phyloP scores from a whole-genome alignment of 2,113 vertebrate genomes.

The Stigmatopora argus region DNA sequence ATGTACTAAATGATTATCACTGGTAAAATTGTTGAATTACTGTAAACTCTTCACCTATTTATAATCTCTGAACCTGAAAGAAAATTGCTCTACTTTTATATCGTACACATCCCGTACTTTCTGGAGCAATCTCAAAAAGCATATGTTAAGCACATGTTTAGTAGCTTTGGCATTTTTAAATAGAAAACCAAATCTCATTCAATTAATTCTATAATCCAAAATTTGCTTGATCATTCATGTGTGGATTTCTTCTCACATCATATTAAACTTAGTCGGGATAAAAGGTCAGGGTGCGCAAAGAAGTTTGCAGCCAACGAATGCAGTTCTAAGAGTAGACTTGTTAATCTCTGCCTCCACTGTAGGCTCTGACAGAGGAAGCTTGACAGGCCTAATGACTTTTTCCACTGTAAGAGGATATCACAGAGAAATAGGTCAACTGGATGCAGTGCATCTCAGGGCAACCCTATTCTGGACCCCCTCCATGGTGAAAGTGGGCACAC shows the following conservation, averaged over 20 bases:
- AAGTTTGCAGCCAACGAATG: conserved; percentile 2
- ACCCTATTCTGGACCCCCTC: conserved; percentile 11
- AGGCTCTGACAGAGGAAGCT: conserved; percentile 36
- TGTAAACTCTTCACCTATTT: neutral
- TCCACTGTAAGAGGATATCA: conserved; percentile 48
- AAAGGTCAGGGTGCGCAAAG: neutral
- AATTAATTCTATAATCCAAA: neutral
- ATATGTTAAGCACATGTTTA: neutral
- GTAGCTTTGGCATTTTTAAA: conserved; percentile 1
- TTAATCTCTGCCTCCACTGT: conserved; percentile 32
- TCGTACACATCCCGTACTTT: neutral
- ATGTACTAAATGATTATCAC: neutral
- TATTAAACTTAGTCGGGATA: neutral
- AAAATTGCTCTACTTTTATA: neutral
- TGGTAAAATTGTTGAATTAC: neutral
- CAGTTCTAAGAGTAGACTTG: conserved; percentile 13
- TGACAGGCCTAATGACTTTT: conserved; percentile 38
- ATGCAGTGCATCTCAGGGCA: neutral
- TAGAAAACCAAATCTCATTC: neutral
- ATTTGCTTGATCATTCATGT: neutral
- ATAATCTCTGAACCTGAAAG: neutral
- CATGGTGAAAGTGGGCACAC: conserved; percentile 19
- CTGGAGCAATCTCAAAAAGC: neutral
- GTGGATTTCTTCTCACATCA: neutral
- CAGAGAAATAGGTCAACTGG: conserved; percentile 39